Percentiles rank a stretch among this genome's conserved stretches.
phyloP scores from a whole-genome alignment of 2,888 invertebrate genomes.

The Synanthedon andrenaeformis region DNA sequence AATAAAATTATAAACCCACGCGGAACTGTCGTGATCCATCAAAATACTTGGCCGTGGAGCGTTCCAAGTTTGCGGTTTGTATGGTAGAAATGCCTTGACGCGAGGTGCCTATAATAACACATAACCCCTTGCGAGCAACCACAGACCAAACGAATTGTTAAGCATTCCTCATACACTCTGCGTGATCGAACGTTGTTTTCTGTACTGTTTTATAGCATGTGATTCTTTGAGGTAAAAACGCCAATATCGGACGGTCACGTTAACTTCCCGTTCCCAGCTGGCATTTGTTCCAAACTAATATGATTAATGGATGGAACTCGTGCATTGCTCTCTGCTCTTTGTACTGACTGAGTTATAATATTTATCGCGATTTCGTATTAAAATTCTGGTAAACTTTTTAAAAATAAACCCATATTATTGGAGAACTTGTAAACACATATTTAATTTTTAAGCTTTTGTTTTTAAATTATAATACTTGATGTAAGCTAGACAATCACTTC shows the following conservation, averaged over 20 bases:
- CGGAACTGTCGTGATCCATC: slow-evolving; percentile 30
- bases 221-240: slow-evolving; percentile 14
- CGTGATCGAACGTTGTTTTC: neutral
- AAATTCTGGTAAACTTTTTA: slow-evolving; percentile 6
- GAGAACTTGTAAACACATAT: too few species aligned
- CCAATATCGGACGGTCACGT: slow-evolving; percentile 27
- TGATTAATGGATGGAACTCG: slow-evolving; percentile 45
- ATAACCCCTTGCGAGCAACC: slow-evolving; percentile 11
- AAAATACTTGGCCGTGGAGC: slow-evolving; percentile 16
- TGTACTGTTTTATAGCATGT: slow-evolving; percentile 8
- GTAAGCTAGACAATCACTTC: too few species aligned
- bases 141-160: slow-evolving; percentile 1
- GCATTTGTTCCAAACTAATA: slow-evolving; percentile 42
- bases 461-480: too few species aligned
- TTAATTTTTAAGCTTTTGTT: too few species aligned
- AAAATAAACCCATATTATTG: neutral
- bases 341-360: slow-evolving; percentile 13
- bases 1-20: slow-evolving; percentile 20
- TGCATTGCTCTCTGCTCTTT: slow-evolving; percentile 33
- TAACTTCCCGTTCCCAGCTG: slow-evolving; percentile 31
- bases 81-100: slow-evolving; percentile 17
- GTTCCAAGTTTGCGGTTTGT: slow-evolving; percentile 17
- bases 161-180: neutral
- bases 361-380: slow-evolving; percentile 7
- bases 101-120: slow-evolving; percentile 8